Evolutionary conservation across 1,140 invertebrate genomes (phyloP), one percentile per base, ranked within the genome.

Genomic region (Spodoptera litura): DNA sequence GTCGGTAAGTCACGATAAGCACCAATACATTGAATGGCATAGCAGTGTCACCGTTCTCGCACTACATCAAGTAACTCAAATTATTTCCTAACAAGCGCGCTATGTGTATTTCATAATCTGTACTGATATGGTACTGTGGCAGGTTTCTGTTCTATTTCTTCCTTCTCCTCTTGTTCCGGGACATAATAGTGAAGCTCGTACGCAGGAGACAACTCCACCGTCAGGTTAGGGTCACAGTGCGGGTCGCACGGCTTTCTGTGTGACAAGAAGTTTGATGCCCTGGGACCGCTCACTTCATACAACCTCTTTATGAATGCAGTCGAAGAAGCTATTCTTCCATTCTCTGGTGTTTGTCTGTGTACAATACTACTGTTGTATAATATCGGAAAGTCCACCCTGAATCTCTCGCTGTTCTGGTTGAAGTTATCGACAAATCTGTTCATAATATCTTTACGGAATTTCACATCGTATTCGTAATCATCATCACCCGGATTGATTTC

Each of bases 151-250:
- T 88, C 88, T 11, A 74, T 78, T 52, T 85, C 84, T 61, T 93
- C 84, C 55, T 83, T 90, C 78, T 94, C 90, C 58, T 94, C 91
- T 78, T 91, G 87, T 3, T 93, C 90, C 0, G 92, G 92, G 44
- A 93, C 87, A 81, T 92, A 94, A 68, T 94, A 94, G 70, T 94
- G 90, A 44, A 94, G 80, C 79, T 94, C 92, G 58, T 93, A 94
- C 3, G 88, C 89, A 3, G 92, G 92, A 6, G 92, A 89, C 15
- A 94, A 75, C 31, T 93, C 92, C 38, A 93, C 86, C 0, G 87
- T 91, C 3, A 82, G 56, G 11, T 91, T 87, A 10, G 38, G 38
- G 8, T 91, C 91, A 75, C 89, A 91, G 79, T 87, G 81, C 4
- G 84, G 84, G 13, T 88, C 87, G 61, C 85, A 90, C 0, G 81